These are phyloP conservation scores for Sparidentex hasta DNA, from an alignment of 2,797 vertebrate species.

Conservation along the genomic window DNA sequence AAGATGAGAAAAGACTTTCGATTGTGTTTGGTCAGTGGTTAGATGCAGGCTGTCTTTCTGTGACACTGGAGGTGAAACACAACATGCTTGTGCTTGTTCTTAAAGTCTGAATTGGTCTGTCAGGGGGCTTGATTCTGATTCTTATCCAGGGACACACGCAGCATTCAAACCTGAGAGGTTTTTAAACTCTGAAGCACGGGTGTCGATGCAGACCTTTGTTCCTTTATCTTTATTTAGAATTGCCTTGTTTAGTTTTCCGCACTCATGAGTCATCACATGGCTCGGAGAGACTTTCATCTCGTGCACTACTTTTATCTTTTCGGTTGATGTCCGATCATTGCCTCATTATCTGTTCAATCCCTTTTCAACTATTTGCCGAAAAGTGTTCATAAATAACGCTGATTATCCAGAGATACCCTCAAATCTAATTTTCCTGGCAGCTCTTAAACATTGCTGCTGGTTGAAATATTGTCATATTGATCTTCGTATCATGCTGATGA, in stretches of 20 bases:
- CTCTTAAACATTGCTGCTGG: background rate
- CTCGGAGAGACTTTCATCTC: background rate
- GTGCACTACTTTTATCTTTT: background rate
- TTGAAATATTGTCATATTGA: background rate
- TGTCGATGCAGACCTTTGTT: background rate
- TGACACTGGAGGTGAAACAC: background rate
- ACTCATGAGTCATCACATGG: background rate
- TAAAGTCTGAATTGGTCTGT: background rate
- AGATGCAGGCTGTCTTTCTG: background rate
- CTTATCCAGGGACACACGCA: background rate
- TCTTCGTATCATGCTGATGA: background rate
- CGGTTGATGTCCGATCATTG: background rate
- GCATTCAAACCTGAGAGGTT: background rate
- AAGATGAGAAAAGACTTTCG: background rate
- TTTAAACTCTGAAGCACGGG: background rate
- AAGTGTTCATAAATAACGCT: background rate
- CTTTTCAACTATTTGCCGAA: background rate
- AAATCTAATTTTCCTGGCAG: background rate
- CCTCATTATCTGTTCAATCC: slow-evolving; percentile 6
- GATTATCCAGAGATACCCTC: background rate
- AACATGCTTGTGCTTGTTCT: background rate
- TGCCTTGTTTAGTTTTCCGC: background rate
- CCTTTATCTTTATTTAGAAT: too few species aligned
- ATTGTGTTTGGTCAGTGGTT: too few species aligned
- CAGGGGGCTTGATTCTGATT: background rate